phyloP scores from a whole-genome alignment of 2,888 invertebrate genomes.

The Brachyptera risi region DNA sequence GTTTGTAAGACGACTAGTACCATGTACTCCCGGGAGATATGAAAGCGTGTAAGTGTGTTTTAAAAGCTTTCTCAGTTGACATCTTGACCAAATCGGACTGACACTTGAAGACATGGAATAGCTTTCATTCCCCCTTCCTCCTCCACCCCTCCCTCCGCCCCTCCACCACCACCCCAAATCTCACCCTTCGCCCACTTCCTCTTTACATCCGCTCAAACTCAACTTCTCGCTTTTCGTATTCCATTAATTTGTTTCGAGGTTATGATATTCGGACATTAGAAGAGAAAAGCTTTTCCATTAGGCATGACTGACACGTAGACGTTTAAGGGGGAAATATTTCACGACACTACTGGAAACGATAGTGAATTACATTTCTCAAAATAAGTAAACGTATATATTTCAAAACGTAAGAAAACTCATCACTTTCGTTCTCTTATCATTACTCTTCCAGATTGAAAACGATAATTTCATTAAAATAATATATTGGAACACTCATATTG shows the following conservation, averaged over 20 bases:
- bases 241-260: too few species aligned
- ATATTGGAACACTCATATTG: too few species aligned
- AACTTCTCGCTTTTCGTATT: too few species aligned
- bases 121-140: constrained; percentile 18
- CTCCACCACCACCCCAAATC: neutral
- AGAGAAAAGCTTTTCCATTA: too few species aligned
- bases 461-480: too few species aligned
- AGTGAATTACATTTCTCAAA: too few species aligned
- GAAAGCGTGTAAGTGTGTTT: constrained; percentile 19
- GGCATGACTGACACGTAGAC: too few species aligned
- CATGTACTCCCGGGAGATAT: constrained; percentile 7
- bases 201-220: neutral
- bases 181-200: neutral
- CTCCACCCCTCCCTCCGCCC: neutral
- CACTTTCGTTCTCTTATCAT: neutral
- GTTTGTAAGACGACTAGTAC: neutral
- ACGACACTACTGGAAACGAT: too few species aligned
- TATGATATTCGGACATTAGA: too few species aligned
- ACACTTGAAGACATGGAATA: constrained; percentile 22
- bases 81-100: constrained; percentile 22
- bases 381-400: too few species aligned
- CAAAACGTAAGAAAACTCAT: too few species aligned
- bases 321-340: too few species aligned
- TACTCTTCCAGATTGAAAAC: neutral
- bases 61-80: constrained; percentile 20